Evolutionary conservation across 2,113 vertebrate genomes (phyloP).

Genomic region (Hypomesus transpacificus): DNA sequence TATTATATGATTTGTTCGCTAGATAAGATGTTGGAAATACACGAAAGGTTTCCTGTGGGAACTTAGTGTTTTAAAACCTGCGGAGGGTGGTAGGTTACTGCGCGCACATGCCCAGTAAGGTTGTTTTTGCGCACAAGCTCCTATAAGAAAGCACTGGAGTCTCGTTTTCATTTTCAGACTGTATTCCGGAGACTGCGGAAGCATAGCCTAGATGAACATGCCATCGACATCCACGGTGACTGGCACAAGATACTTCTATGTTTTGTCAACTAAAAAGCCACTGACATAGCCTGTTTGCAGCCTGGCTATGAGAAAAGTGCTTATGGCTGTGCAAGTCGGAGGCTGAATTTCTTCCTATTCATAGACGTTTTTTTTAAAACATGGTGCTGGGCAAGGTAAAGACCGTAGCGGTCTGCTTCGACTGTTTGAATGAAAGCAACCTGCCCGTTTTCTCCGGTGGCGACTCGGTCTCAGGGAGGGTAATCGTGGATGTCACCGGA

Average conservation of each 20-base stretch:
- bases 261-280: constrained; percentile 33
- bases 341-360: constrained; percentile 20
- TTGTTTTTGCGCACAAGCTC: constrained; percentile 42
- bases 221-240: constrained; percentile 17
- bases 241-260: constrained; percentile 44
- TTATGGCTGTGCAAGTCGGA: constrained; percentile 12
- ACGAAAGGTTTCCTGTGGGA: not conserved
- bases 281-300: constrained; percentile 53
- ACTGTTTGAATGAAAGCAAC: constrained; percentile 93
- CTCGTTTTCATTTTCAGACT: too few species aligned
- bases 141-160: constrained; percentile 50
- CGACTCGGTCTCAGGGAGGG: constrained; percentile 92
- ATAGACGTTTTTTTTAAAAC: constrained; percentile 11
- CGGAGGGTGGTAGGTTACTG: constrained; percentile 1
- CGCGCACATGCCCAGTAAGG: constrained; percentile 62
- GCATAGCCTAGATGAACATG: too few species aligned
- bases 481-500: constrained; percentile 89
- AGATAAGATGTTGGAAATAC: too few species aligned
- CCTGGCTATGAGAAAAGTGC: constrained; percentile 40
- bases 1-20: too few species aligned
- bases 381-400: constrained; percentile 94
- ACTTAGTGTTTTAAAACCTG: constrained; percentile 66
- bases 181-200: too few species aligned
- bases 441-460: constrained; percentile 94
- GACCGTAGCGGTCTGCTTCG: constrained; percentile 89